Conservation (phyloP, 2,888 invertebrate species). For the Tupiocoris notatus region DNA sequence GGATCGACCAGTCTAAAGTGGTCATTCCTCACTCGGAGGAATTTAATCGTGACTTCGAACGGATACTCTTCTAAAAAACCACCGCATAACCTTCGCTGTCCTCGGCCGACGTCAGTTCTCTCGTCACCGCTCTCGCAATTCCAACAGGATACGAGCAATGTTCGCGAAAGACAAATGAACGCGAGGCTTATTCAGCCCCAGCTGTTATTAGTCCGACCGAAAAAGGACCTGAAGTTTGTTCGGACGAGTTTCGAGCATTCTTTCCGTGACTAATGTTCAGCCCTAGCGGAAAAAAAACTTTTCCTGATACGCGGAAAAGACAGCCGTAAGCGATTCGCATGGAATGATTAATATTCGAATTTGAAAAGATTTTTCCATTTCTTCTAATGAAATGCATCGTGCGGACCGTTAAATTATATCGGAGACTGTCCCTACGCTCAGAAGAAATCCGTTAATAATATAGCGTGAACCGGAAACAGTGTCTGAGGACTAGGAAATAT, state of each 20-base stretch:
- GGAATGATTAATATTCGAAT: no score
- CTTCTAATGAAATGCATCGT: no score
- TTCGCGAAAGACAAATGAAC: conserved; percentile 15
- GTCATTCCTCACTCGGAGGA: no score
- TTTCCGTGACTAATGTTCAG: neutral
- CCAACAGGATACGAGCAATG: conserved; percentile 8
- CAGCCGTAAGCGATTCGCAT: no score
- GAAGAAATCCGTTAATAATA: no score
- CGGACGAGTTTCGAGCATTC: neutral
- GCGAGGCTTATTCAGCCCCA: neutral
- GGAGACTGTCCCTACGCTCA: no score
- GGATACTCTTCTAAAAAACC: no score
- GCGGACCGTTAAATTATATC: no score
- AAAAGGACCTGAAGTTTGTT: neutral
- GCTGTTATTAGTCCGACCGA: conserved; percentile 13
- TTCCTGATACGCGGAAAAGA: neutral
- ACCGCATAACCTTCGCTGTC: neutral
- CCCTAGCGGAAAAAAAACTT: neutral
- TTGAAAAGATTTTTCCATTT: no score
- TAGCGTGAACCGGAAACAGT: neutral
- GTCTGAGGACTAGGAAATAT: neutral
- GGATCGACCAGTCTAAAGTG: no score
- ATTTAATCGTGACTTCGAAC: conserved; percentile 11
- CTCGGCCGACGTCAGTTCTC: neutral
- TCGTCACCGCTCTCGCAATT: neutral